A percentile compares a stretch with the other conserved stretches of the same genome.
These are phyloP conservation scores for Poecilia gillii DNA, from an alignment of 2,797 vertebrate species.

Conservation along the genomic window DNA sequence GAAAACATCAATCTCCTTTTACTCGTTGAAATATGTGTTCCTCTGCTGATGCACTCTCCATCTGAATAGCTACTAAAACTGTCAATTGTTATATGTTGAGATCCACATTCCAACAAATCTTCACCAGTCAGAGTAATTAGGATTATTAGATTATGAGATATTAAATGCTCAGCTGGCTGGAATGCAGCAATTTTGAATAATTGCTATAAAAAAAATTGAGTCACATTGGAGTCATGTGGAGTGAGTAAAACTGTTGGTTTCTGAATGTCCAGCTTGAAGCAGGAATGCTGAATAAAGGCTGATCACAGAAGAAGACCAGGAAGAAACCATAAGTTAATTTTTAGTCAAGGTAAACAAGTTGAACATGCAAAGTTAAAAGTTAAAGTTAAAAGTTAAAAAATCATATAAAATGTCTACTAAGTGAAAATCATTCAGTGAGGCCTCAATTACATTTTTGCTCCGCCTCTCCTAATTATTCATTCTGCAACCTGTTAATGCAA, in stretches of 20 bases:
- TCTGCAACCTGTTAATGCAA: neutral
- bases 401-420: too few species aligned
- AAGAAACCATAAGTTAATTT: neutral
- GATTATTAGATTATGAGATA: slow-evolving; percentile 6
- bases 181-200: neutral
- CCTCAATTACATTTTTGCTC: neutral
- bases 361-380: neutral
- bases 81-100: neutral
- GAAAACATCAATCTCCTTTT: neutral
- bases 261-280: neutral
- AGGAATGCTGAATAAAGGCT: neutral
- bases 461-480: neutral
- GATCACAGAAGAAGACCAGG: neutral
- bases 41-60: neutral
- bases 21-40: neutral
- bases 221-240: neutral
- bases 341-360: neutral
- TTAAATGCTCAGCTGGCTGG: neutral
- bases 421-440: too few species aligned
- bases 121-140: neutral
- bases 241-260: slow-evolving; percentile 3
- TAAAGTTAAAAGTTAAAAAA: neutral
- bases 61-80: neutral
- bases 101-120: slow-evolving; percentile 9
- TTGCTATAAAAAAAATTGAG: neutral